Percentiles rank a stretch among this genome's conserved stretches.
phyloP scores from a whole-genome alignment of 2,888 invertebrate species.

The Xanthorhoe designata region DNA sequence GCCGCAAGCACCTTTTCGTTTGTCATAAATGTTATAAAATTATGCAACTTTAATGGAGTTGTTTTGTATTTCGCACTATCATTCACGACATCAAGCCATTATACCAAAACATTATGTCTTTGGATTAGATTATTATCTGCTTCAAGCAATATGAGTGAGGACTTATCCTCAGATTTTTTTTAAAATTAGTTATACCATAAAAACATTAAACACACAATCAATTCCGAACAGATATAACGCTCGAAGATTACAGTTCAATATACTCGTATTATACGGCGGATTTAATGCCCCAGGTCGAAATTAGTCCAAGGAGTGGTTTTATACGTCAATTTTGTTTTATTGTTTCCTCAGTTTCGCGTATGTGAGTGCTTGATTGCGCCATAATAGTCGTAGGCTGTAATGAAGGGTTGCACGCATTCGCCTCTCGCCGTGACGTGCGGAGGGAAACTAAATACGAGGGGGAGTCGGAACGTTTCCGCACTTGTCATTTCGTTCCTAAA shows the following conservation, averaged over 20 bases:
- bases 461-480: slow-evolving; percentile 73
- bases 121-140: neutral
- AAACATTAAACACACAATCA: slow-evolving; percentile 50
- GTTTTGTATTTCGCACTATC: slow-evolving; percentile 28
- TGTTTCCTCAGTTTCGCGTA: slow-evolving; percentile 82
- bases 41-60: slow-evolving; percentile 26
- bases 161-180: neutral
- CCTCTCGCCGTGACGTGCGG: slow-evolving; percentile 60
- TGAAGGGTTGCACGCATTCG: slow-evolving; percentile 81
- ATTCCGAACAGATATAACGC: slow-evolving; percentile 55
- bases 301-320: slow-evolving; percentile 78
- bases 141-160: neutral
- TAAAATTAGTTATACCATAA: slow-evolving; percentile 44
- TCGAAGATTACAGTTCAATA: slow-evolving; percentile 64
- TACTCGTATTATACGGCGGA: slow-evolving; percentile 62
- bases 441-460: slow-evolving; percentile 74
- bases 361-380: slow-evolving; percentile 81
- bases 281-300: slow-evolving; percentile 62
- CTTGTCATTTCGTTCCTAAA: slow-evolving; percentile 69
- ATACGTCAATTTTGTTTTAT: slow-evolving; percentile 82
- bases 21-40: slow-evolving; percentile 16
- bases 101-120: slow-evolving; percentile 24
- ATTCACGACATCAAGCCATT: slow-evolving; percentile 31
- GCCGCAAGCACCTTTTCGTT: slow-evolving; percentile 3
- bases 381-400: slow-evolving; percentile 79